Evolutionary conservation across 2,113 vertebrate species (phyloP).

Genomic region (Chloebia gouldiae): DNA sequence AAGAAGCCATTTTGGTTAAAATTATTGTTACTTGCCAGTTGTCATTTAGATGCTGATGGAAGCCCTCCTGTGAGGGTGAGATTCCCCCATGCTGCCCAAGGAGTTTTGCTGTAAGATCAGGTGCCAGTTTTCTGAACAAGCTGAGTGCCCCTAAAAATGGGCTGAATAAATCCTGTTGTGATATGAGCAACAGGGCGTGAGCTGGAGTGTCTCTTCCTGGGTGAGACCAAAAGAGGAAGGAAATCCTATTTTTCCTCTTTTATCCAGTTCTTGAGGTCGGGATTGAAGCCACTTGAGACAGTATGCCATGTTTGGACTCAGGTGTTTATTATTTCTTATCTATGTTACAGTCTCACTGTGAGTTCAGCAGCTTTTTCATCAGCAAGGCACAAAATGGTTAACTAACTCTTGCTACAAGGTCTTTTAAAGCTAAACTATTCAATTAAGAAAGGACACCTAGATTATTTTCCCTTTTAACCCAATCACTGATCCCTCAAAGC

Average conservation of each 20-base stretch:
- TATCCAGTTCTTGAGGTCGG: no score
- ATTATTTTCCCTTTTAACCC: no score
- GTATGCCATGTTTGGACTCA: no score
- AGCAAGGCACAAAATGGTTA: no score
- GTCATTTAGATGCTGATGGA: not conserved
- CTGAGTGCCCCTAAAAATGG: not conserved
- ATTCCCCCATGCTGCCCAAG: fast-evolving
- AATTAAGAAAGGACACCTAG: no score
- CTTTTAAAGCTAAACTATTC: no score
- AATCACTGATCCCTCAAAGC: no score
- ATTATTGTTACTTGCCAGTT: not conserved
- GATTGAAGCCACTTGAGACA: no score
- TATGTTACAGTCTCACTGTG: no score
- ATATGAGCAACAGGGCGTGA: not conserved
- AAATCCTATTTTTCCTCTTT: fast-evolving
- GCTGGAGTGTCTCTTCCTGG: not conserved
- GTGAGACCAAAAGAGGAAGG: not conserved
- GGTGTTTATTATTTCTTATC: no score
- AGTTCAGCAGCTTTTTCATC: no score
- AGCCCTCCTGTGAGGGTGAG: not conserved
- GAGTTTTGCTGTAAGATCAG: not conserved
- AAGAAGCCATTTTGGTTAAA: not conserved
- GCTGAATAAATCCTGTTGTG: not conserved
- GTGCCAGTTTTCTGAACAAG: not conserved
- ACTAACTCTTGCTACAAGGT: no score